Evolutionary conservation across 2,797 vertebrate species (phyloP), one percentile per base, ranked within the genome.

Genomic region (Mormyrops boulengeri): DNA sequence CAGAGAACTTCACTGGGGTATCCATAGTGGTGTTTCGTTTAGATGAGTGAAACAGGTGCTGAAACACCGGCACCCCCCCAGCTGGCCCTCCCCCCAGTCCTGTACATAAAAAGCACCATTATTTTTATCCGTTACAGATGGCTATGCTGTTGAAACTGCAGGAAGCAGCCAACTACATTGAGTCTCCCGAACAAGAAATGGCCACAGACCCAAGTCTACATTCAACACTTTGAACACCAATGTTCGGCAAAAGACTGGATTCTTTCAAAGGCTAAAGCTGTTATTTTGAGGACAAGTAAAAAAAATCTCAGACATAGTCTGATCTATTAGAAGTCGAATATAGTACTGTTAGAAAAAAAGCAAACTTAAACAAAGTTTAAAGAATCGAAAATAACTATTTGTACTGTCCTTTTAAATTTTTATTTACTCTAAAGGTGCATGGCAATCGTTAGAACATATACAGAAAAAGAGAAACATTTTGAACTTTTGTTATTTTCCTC

Each of bases 111-210:
- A 57, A 87, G 53, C 86, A 7, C 52, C 34, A 88, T 41, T 55
- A 57, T 57, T 88, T 52, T 82, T 85, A 52, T 87, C 89, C 62
- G 90, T 92, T 91, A 0, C 94, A 99, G 99, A 99, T 99, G 99
- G 98, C 98, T 49, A 99, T 99, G 99, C 97, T 99, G 95, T 94
- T 99, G 94, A 99, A 99, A 94, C 98, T 99, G 90, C 99, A 99
- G 93, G 99, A 99, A 94, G 97, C 98, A 1, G 98, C 99, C 94
- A 99, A 99, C 95, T 98, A 97, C 94, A 99, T 99, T 17, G 98
- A 99, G 93, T 99, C 98, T 91, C 98, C 98, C 0, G 99, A 99
- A 91, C 97, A 97, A 89, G 99, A 99, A 93, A 96, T 96, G 88
- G 94, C 96, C 93, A 94, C 96, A 92, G 98, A 99, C 90, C 94